A percentile compares a stretch with the other conserved stretches of the same genome.
phyloP scores from a whole-genome alignment of 2,797 vertebrate species.

The Rhodeus uyekii region DNA sequence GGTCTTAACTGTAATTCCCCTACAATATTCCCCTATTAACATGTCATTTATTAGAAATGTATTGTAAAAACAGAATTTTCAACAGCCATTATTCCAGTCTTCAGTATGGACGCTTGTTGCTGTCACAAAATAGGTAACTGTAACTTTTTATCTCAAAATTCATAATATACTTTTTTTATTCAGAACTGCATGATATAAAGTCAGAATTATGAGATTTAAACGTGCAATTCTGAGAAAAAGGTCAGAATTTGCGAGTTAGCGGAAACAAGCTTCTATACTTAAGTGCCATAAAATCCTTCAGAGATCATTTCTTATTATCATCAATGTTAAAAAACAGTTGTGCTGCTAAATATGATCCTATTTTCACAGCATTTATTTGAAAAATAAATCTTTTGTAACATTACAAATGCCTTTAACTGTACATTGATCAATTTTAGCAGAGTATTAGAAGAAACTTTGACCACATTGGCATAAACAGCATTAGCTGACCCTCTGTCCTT shows the following conservation, averaged over 20 bases:
- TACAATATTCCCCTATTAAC: no score
- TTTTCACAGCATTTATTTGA: not conserved
- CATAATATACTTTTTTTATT: no score
- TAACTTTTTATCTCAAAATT: no score
- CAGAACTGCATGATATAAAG: no score
- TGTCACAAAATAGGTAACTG: no score
- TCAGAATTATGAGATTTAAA: no score
- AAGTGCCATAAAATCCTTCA: not conserved
- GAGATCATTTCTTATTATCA: not conserved
- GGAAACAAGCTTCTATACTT: no score
- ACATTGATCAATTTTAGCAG: not conserved
- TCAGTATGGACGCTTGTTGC: no score
- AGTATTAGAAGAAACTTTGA: not conserved
- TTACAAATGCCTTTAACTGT: not conserved
- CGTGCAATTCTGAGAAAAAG: no score
- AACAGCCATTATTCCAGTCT: not conserved
- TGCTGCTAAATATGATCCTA: not conserved
- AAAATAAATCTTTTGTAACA: not conserved
- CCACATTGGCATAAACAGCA: not conserved
- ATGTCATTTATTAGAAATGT: no score
- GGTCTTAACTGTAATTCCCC: no score
- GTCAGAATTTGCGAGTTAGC: no score
- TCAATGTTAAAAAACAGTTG: not conserved
- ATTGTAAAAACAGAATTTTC: not conserved
- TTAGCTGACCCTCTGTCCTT: slow-evolving; percentile 28